phyloP scores from a whole-genome alignment of 2,888 invertebrate species.

The Barypeithes pellucidus region DNA sequence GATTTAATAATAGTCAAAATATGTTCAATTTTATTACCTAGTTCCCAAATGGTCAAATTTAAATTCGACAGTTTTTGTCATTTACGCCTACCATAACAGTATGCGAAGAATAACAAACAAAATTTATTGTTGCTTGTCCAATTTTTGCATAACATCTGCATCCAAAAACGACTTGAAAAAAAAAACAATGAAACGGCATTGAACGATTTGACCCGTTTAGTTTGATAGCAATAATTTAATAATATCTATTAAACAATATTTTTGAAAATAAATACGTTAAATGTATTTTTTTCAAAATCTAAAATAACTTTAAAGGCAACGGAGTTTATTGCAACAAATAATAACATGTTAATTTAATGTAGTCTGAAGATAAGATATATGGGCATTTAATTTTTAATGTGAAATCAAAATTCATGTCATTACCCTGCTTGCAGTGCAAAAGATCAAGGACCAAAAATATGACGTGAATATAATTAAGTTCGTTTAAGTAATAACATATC shows the following conservation, averaged over 20 bases:
- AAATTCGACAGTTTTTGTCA: too few relatives aligned
- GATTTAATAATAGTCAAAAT: too few relatives aligned
- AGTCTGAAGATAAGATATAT: conserved; percentile 8
- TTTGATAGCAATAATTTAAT: too few relatives aligned
- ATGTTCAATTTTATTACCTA: too few relatives aligned
- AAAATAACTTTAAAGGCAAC: not conserved
- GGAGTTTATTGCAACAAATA: not conserved
- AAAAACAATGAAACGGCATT: not conserved
- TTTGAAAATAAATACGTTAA: not conserved
- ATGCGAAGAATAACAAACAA: too few relatives aligned
- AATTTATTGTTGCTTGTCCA: too few relatives aligned
- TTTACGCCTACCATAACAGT: too few relatives aligned
- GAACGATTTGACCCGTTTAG: not conserved
- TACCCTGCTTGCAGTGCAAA: conserved; percentile 8
- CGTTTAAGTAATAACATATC: not conserved
- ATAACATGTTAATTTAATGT: not conserved
- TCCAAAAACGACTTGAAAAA: too few relatives aligned
- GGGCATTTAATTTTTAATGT: conserved; percentile 11
- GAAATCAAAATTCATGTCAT: conserved; percentile 3
- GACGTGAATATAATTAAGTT: not conserved
- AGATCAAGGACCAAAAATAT: conserved; percentile 8
- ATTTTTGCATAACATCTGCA: too few relatives aligned
- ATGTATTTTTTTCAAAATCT: not conserved
- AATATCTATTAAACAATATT: not conserved
- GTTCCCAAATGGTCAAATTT: too few relatives aligned